phyloP scores from a whole-genome alignment of 1,140 invertebrate species.

The Sarcophaga bullata region DNA sequence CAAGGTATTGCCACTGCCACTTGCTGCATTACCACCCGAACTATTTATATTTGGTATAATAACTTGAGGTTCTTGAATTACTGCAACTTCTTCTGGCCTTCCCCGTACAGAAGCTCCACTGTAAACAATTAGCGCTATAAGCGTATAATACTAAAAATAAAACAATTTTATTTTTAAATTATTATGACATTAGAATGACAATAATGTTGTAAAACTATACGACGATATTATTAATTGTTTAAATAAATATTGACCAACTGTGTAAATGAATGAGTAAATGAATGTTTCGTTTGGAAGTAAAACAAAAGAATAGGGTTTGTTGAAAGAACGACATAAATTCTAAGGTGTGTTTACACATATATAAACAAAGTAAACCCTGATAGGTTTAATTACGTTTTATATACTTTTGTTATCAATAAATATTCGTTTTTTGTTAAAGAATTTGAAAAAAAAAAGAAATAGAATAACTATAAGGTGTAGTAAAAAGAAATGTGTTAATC shows the following conservation, averaged over 20 bases:
- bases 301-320: not conserved
- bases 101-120: not conserved
- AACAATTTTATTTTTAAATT: not conserved
- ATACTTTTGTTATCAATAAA: not conserved
- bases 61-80: not conserved
- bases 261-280: not conserved
- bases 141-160: conserved; percentile 2
- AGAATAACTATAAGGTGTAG: no score
- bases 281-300: not conserved
- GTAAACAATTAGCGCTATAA: not conserved
- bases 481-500: no score
- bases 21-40: not conserved
- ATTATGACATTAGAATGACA: no score
- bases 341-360: conserved; percentile 8
- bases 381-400: not conserved
- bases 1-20: not conserved
- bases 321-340: not conserved
- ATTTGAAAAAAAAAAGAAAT: not conserved
- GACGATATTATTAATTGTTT: not conserved
- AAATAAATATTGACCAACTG: conserved; percentile 15
- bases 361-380: not conserved
- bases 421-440: not conserved
- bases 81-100: conserved; percentile 7
- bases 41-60: not conserved
- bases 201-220: no score